phyloP scores from a whole-genome alignment of 2,113 vertebrate genomes.

The Apeltes quadracus region DNA sequence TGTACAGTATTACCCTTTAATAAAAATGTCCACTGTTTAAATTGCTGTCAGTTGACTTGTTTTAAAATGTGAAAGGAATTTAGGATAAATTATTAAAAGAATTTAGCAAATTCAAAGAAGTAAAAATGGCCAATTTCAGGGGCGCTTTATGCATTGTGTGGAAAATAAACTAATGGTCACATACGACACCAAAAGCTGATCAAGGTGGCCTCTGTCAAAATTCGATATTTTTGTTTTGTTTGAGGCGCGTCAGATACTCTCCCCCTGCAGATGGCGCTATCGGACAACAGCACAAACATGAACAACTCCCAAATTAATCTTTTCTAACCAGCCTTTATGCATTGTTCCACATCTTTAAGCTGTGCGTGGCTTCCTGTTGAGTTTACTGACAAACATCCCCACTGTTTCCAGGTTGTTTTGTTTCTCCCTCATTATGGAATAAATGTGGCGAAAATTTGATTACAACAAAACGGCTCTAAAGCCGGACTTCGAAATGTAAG shows the following conservation, averaged over 20 bases:
- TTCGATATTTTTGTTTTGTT: background rate
- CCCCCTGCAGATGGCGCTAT: conserved; percentile 68
- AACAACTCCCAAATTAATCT: conserved; percentile 4
- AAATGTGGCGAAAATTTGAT: background rate
- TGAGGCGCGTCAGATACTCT: conserved; percentile 7
- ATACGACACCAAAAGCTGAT: background rate
- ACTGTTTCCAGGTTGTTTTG: background rate
- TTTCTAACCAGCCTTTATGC: background rate
- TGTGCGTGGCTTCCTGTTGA: background rate
- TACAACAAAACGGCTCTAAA: background rate
- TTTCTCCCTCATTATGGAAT: background rate
- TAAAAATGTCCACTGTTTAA: conserved; percentile 70
- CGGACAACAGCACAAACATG: conserved; percentile 7
- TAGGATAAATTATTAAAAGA: too few relatives aligned
- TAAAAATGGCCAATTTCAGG: too few relatives aligned
- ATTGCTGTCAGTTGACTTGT: conserved; percentile 3
- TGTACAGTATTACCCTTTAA: conserved; percentile 69
- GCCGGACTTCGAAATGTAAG: background rate
- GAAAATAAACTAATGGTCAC: conserved; percentile 13
- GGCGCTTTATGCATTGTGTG: background rate
- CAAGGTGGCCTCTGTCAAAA: background rate
- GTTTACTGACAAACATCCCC: conserved; percentile 1
- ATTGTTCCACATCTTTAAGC: background rate
- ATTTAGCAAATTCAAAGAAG: too few relatives aligned
- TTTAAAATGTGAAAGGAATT: background rate